These are phyloP conservation scores for Cydia strobilella DNA, from an alignment of 1,140 invertebrate species.

Conservation along the genomic window DNA sequence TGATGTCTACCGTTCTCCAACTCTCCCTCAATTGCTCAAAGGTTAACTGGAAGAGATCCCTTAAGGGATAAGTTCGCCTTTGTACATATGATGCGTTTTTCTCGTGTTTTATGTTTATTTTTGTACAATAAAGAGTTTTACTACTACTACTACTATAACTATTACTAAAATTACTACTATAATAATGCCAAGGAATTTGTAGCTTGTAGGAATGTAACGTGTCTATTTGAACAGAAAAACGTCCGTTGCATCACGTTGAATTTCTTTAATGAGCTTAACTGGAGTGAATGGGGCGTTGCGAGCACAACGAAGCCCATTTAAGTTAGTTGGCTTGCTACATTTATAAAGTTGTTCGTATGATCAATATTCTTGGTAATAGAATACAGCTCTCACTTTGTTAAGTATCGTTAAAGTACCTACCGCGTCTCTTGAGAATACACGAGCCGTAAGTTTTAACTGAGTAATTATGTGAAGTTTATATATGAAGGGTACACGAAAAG, in stretches of 20 bases:
- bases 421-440: neutral
- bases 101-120: no score
- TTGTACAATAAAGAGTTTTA: no score
- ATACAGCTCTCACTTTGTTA: conserved; percentile 8
- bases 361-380: conserved; percentile 18
- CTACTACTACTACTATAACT: no score
- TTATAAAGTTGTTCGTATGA: conserved; percentile 27
- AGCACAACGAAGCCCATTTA: conserved; percentile 20
- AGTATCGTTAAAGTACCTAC: neutral
- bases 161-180: neutral
- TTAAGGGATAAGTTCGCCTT: no score
- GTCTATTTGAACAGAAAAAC: neutral
- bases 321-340: conserved; percentile 21
- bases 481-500: no score
- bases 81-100: no score
- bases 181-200: neutral
- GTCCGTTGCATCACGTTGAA: neutral
- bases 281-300: conserved; percentile 18
- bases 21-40: no score
- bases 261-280: conserved; percentile 32
- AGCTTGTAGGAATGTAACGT: neutral
- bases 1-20: no score
- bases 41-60: no score
- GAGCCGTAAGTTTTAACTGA: neutral
- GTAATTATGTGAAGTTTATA: neutral